Base-by-base conservation (phyloP, 2,797 vertebrate genomes). In the Anguilla anguilla region DNA sequence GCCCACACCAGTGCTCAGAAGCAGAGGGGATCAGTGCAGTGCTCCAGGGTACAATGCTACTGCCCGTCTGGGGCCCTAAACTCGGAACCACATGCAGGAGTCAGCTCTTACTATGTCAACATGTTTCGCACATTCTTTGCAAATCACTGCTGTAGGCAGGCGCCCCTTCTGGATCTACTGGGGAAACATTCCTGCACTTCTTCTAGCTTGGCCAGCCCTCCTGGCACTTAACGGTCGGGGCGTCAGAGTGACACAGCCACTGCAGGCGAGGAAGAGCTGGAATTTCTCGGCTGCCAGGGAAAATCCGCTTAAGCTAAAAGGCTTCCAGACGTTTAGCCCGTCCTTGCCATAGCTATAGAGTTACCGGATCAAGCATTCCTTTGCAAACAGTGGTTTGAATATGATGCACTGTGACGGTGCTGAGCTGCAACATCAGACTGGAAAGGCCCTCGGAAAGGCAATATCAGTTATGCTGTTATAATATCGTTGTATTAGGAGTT, bases 291-390 rank as follows among this genome's bases (percentile, higher is more conserved):
- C 79, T 49, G 46, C 79, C 79, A 17, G 22, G n/a, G 17, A 51
- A 82, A 82, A 82, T 51, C 46, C 46, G 10, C 79, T 82, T 82
- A 82, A 82, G 43, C 79, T 82, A 6, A 46, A n/a, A 13, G 79
- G 43, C 46, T 51, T 49, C 46, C 79, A n/a, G 10, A 82, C 79
- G 11, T n/a, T 46, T 22, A 79, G 35, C 39, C 39, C 15, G 39
- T 79, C 74, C 74, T 43, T 46, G 74, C 74, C 74, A 22, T 46
- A 46, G 74, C 17, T 79, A 79, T 79, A 22, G 74, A 79, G 74
- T 79, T 79, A 79, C 74, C 22, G 15, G 74, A 79, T 74, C 74
- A 46, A 17, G 35, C 74, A 79, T 79, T 79, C 74, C 74, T 79
- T 22, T 19, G 74, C 35, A 46, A 46, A 39, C 74, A 5, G 39